A percentile compares a stretch with the other conserved stretches of the same genome.
These are phyloP conservation scores for Rallus crepitans DNA, from an alignment of 2,797 vertebrate species.

Conservation along the genomic window DNA sequence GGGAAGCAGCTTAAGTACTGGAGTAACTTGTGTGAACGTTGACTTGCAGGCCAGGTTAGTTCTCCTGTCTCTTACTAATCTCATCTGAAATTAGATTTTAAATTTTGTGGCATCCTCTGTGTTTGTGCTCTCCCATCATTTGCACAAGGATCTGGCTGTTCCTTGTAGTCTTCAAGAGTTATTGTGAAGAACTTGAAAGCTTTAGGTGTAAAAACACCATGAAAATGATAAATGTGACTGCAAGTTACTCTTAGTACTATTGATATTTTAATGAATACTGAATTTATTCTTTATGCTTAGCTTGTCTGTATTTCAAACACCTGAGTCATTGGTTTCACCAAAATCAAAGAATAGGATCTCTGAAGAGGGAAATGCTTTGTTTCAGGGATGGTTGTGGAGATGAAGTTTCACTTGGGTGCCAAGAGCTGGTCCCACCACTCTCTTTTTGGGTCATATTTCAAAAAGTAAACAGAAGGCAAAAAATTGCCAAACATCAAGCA, in stretches of 20 bases:
- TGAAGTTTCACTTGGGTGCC: conserved; percentile 16
- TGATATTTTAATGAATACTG: neutral
- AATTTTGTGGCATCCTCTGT: neutral
- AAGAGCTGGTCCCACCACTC: conserved; percentile 24
- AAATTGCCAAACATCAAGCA: neutral
- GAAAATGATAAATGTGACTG: neutral
- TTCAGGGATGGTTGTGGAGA: neutral
- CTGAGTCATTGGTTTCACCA: neutral
- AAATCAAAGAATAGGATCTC: conserved; percentile 20
- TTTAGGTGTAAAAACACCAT: neutral
- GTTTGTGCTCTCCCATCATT: neutral
- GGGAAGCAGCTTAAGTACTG: neutral
- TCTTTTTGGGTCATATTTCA: neutral
- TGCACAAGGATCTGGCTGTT: neutral
- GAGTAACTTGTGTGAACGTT: accelerated
- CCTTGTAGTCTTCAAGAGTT: neutral
- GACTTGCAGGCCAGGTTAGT: neutral
- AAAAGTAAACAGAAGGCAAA: neutral
- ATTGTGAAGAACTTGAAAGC: neutral
- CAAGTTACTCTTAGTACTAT: neutral
- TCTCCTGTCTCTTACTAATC: neutral
- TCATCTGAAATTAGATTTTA: neutral
- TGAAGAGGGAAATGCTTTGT: conserved; percentile 23
- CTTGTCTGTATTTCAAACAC: neutral
- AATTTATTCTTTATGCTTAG: neutral